Evolutionary conservation across 2,113 vertebrate species (phyloP).

Genomic region (Capreolus pygargus): DNA sequence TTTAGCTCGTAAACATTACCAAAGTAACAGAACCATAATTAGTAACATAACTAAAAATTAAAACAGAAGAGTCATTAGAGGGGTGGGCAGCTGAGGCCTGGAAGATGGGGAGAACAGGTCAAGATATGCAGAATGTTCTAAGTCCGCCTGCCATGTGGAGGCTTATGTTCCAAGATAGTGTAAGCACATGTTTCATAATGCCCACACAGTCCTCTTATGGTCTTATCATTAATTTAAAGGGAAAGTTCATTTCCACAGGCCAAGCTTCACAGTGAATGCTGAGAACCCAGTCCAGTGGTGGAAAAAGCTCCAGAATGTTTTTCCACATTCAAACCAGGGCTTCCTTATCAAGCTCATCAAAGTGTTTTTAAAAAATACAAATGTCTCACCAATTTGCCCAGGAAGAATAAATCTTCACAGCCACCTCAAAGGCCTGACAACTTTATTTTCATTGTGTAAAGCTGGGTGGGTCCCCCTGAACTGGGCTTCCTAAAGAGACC

Average conservation of each 20-base stretch:
- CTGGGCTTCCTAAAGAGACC: slow-evolving; percentile 71
- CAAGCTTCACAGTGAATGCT: background rate
- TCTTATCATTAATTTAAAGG: slow-evolving; percentile 40
- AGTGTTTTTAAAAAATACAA: slow-evolving; percentile 51
- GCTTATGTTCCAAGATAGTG: background rate
- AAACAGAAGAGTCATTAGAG: background rate
- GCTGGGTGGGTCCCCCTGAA: slow-evolving; percentile 69
- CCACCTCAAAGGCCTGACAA: slow-evolving; percentile 75
- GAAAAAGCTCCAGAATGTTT: slow-evolving; percentile 66
- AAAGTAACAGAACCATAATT: background rate
- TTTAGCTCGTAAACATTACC: background rate
- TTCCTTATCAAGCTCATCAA: slow-evolving; percentile 74
- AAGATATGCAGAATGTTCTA: background rate
- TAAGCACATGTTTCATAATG: background rate
- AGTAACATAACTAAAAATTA: background rate
- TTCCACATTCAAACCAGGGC: slow-evolving; percentile 56
- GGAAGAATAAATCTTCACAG: slow-evolving; percentile 75
- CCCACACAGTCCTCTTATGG: background rate
- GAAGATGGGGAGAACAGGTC: background rate
- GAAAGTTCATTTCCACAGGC: slow-evolving; percentile 59
- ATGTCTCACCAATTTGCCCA: slow-evolving; percentile 71
- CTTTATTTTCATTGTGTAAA: slow-evolving; percentile 75
- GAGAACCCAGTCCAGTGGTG: slow-evolving; percentile 4
- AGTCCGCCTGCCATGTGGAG: background rate
- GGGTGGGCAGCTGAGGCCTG: background rate